Percentiles rank a stretch among this genome's conserved stretches.
Conservation (phyloP, 2,113 vertebrate genomes). For the Hemicordylus capensis region DNA sequence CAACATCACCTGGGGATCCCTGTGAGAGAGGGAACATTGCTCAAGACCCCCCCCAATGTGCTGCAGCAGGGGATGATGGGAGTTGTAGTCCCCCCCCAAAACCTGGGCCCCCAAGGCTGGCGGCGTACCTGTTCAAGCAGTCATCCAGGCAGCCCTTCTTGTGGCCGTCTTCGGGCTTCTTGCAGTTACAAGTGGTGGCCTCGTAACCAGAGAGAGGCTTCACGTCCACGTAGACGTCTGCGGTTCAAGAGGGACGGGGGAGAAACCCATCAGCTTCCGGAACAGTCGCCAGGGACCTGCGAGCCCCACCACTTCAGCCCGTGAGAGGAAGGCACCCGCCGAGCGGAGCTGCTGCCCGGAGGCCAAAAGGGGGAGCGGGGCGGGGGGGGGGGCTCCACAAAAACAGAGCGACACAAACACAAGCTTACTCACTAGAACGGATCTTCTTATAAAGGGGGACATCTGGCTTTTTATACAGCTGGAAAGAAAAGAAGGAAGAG, state of each 20-base stretch:
- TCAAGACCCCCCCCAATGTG: no score
- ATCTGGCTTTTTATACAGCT: slow-evolving; percentile 98
- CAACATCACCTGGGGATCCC: no score
- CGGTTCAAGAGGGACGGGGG: slow-evolving; percentile 11
- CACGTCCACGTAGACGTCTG: slow-evolving; percentile 96
- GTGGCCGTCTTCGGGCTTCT: slow-evolving; percentile 75
- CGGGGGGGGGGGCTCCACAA: not conserved
- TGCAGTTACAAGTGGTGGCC: slow-evolving; percentile 95
- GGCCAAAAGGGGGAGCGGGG: not conserved
- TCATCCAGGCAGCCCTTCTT: slow-evolving; percentile 92
- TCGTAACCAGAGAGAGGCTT: slow-evolving; percentile 97
- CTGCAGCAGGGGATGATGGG: no score
- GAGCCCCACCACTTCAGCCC: not conserved
- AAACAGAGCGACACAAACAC: not conserved
- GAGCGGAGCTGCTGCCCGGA: not conserved
- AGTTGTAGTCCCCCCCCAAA: no score
- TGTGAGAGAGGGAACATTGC: no score
- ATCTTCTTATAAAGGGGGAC: slow-evolving; percentile 99
- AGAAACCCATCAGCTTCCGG: not conserved
- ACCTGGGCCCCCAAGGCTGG: no score
- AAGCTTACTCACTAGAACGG: slow-evolving; percentile 91
- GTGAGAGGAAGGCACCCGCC: not conserved
- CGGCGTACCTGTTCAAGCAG: slow-evolving; percentile 90
- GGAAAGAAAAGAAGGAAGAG: slow-evolving; percentile 65
- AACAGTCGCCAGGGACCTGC: not conserved